A percentile compares a stretch with the other conserved stretches of the same genome.
These are phyloP conservation scores for Rhynchopsitta pachyrhyncha DNA, from an alignment of 2,113 vertebrate genomes.

Conservation along the genomic window DNA sequence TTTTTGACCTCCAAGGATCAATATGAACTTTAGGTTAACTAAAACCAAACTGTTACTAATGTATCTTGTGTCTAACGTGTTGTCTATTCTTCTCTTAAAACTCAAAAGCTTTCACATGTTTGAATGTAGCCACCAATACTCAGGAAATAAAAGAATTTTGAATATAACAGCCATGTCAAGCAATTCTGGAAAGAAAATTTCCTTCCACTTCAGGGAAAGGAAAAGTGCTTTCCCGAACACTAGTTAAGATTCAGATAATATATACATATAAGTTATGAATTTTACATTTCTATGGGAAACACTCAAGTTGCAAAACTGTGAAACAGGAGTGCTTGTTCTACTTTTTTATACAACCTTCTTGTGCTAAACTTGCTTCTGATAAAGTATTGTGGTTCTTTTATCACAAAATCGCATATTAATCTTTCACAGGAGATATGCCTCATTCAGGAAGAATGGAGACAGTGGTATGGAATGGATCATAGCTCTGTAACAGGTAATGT, in stretches of 20 bases:
- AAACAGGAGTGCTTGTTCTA: not conserved
- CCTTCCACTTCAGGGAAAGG: not conserved
- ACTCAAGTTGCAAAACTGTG: not conserved
- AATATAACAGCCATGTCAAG: not conserved
- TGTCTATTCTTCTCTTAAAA: not conserved
- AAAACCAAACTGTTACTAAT: not conserved
- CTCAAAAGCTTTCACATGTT: not conserved
- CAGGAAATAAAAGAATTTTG: not conserved
- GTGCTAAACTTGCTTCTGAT: not conserved
- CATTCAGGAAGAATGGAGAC: not conserved
- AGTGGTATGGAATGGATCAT: not conserved
- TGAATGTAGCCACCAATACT: not conserved
- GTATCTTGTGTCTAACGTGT: not conserved
- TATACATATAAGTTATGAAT: not conserved
- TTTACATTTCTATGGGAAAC: not conserved
- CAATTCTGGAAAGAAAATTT: not conserved
- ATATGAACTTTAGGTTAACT: not conserved
- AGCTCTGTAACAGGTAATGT: not conserved
- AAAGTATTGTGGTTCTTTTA: not conserved
- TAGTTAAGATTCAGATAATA: not conserved
- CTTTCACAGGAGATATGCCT: not conserved
- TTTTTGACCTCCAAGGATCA: not conserved
- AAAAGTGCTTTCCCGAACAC: not conserved
- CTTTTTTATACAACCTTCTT: not conserved
- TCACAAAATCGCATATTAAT: not conserved